Evolutionary conservation across 2,797 vertebrate genomes (phyloP).

Genomic region (Falco novaeseelandiae): DNA sequence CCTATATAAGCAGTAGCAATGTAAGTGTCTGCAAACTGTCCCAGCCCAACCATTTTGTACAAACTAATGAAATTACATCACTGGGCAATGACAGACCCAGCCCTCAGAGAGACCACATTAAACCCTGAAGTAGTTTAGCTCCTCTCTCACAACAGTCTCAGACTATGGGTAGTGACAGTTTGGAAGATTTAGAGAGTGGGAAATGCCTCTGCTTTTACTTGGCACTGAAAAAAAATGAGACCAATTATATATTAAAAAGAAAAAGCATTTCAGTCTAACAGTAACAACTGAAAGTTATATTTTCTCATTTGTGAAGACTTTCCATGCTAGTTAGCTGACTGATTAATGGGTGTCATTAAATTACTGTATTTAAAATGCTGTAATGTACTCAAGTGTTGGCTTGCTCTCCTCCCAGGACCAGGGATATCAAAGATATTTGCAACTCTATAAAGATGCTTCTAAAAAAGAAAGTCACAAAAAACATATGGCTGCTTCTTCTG

Average conservation of each 20-base stretch:
- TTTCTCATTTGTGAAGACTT: conserved; percentile 50
- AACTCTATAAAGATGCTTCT: conserved; percentile 42
- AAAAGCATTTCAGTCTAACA: not conserved
- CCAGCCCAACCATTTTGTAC: not conserved
- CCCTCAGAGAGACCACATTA: conserved; percentile 15
- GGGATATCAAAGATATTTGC: conserved; percentile 65
- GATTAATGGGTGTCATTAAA: conserved; percentile 32
- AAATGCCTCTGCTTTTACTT: conserved; percentile 46
- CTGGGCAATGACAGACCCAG: not conserved
- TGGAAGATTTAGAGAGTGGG: conserved; percentile 32
- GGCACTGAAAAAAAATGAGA: not conserved
- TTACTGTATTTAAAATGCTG: conserved; percentile 37
- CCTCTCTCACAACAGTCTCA: not conserved
- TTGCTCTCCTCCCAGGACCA: conserved; percentile 46
- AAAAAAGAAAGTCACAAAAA: conserved; percentile 27
- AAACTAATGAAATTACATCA: conserved; percentile 39
- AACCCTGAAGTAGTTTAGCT: conserved; percentile 5
- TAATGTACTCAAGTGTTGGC: not conserved
- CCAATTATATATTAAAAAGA: not conserved
- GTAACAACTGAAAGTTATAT: conserved; percentile 10
- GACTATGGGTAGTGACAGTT: conserved; percentile 23
- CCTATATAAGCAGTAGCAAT: not conserved
- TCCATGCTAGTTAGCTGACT: not conserved
- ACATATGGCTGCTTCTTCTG: conserved; percentile 2
- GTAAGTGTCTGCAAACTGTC: not conserved